Evolutionary conservation across 2,113 vertebrate species (phyloP).

Genomic region (Vombatus ursinus): DNA sequence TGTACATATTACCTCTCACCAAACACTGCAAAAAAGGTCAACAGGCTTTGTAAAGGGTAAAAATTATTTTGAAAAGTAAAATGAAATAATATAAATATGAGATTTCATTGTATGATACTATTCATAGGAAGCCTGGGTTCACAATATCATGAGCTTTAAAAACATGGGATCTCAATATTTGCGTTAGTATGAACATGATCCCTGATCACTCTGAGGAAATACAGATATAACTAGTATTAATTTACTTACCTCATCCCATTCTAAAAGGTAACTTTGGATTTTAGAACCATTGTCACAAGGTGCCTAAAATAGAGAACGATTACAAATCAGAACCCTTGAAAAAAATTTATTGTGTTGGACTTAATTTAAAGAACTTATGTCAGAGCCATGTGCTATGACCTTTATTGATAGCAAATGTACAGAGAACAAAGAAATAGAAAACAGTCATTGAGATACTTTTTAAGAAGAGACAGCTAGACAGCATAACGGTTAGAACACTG

Average conservation of each 20-base stretch:
- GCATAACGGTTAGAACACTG: neutral
- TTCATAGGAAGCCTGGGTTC: neutral
- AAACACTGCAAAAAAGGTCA: neutral
- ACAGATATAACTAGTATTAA: conserved; percentile 57
- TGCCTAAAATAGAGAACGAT: conserved; percentile 83
- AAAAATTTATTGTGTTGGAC: conserved; percentile 21
- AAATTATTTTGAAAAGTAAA: neutral
- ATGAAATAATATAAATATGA: neutral
- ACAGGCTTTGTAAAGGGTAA: neutral
- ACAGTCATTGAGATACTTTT: neutral
- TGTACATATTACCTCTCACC: neutral
- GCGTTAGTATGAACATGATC: neutral
- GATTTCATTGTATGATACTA: neutral
- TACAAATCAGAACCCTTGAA: conserved; percentile 57
- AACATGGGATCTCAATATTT: conserved; percentile 26
- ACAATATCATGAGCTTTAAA: neutral
- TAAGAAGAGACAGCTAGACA: conserved; percentile 23
- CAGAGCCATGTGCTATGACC: conserved; percentile 42
- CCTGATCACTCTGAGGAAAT: conserved; percentile 6
- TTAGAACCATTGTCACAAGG: conserved; percentile 98
- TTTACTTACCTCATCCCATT: conserved; percentile 96
- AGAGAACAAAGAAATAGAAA: conserved; percentile 4
- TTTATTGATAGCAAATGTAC: conserved; percentile 19
- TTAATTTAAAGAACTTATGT: conserved; percentile 33
- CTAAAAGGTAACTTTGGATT: conserved; percentile 95